phyloP scores from a whole-genome alignment of 2,888 invertebrate genomes.

The Pterobdella sp. region DNA sequence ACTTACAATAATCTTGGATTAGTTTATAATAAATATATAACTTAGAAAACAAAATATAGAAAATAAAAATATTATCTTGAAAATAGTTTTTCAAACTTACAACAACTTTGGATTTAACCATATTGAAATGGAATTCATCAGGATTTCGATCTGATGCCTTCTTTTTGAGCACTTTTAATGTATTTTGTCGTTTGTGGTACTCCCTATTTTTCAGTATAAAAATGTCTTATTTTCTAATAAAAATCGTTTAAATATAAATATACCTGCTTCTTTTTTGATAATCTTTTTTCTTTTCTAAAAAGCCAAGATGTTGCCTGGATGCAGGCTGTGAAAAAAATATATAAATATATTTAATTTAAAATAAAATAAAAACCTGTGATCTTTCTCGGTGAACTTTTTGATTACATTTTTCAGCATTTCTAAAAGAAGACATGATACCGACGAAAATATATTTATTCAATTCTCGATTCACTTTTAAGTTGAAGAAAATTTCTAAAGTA shows the following conservation, averaged over 20 bases:
- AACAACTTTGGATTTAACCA: slow-evolving; percentile 75
- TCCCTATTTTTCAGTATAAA: slow-evolving; percentile 32
- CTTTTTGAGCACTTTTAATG: slow-evolving; percentile 70
- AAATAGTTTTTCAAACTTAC: slow-evolving; percentile 40
- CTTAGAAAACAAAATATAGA: background rate
- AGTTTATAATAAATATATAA: too few species aligned
- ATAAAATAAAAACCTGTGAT: slow-evolving; percentile 18
- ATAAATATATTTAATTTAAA: background rate
- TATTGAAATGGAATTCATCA: slow-evolving; percentile 96
- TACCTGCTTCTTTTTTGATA: slow-evolving; percentile 49
- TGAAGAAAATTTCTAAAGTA: too few species aligned
- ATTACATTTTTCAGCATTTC: slow-evolving; percentile 19
- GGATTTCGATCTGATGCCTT: slow-evolving; percentile 85
- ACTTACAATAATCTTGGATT: too few species aligned
- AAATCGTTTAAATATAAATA: slow-evolving; percentile 23
- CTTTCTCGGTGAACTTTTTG: slow-evolving; percentile 25
- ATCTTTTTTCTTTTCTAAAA: slow-evolving; percentile 51
- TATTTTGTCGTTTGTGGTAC: slow-evolving; percentile 63
- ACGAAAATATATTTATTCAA: background rate
- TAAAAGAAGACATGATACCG: slow-evolving; percentile 17
- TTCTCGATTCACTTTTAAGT: too few species aligned
- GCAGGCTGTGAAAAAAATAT: slow-evolving; percentile 41
- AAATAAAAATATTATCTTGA: background rate
- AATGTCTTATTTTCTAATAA: background rate
- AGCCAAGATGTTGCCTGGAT: slow-evolving; percentile 45